Percentiles rank a stretch among this genome's conserved stretches.
These are phyloP conservation scores for Vanessa atalanta DNA, from an alignment of 1,140 invertebrate genomes.

Conservation along the genomic window DNA sequence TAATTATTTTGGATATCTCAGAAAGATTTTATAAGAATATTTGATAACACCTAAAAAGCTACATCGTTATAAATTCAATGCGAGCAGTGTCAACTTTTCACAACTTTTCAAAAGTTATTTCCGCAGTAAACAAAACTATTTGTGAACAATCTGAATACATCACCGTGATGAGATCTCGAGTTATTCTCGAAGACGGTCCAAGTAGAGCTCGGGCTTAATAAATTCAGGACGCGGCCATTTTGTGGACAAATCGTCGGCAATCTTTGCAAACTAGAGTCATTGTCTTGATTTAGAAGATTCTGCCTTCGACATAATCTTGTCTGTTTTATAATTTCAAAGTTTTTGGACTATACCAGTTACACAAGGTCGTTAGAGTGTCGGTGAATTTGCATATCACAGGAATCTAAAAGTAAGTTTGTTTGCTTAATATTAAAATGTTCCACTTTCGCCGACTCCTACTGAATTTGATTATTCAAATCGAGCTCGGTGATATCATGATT, in stretches of 20 bases:
- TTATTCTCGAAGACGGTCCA: background rate
- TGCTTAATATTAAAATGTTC: background rate
- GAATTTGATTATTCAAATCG: too few species aligned
- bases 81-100: background rate
- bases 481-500: too few species aligned
- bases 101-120: background rate
- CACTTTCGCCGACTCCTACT: too few species aligned
- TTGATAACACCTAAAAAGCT: too few species aligned
- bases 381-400: too few species aligned
- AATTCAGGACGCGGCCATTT: background rate
- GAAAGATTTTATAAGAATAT: too few species aligned
- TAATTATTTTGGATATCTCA: too few species aligned
- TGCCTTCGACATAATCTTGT: background rate
- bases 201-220: too few species aligned
- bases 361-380: background rate
- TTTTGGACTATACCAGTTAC: background rate
- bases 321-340: background rate
- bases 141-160: background rate
- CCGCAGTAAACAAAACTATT: background rate
- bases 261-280: background rate
- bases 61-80: background rate
- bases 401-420: background rate
- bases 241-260: conserved; percentile 1
- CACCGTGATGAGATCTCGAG: background rate
- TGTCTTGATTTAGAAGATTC: background rate